Percentiles rank a stretch among this genome's conserved stretches.
Conservation (phyloP, 2,113 vertebrate genomes). For the Vicugna pacos region DNA sequence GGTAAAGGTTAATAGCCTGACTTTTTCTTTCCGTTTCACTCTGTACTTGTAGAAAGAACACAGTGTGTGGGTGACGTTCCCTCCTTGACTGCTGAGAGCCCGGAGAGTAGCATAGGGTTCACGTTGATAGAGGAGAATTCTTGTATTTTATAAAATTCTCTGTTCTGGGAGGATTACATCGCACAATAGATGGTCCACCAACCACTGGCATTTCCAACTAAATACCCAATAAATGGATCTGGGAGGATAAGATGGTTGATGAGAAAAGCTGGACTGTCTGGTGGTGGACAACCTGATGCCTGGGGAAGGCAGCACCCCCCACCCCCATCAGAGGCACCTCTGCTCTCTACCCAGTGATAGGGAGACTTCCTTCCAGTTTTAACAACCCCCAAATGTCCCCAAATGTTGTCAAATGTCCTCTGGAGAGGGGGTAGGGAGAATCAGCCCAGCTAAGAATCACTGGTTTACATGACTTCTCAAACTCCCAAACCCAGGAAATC, state of each 20-base stretch:
- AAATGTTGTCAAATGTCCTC: background rate
- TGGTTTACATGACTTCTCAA: background rate
- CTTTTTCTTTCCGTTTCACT: slow-evolving; percentile 88
- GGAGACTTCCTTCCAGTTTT: no score
- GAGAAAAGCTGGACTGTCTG: slow-evolving; percentile 96
- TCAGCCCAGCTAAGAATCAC: background rate
- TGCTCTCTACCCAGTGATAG: slow-evolving; percentile 68
- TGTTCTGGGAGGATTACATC: slow-evolving; percentile 94
- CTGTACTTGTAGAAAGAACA: slow-evolving; percentile 96
- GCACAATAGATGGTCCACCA: slow-evolving; percentile 92
- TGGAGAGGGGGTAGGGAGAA: background rate
- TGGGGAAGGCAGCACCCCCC: slow-evolving; percentile 97
- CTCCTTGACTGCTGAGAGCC: slow-evolving; percentile 92
- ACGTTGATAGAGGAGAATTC: slow-evolving; percentile 94
- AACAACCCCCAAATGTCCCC: no score
- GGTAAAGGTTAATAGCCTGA: background rate
- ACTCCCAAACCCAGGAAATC: background rate
- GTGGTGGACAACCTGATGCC: slow-evolving; percentile 94
- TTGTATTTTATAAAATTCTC: slow-evolving; percentile 70
- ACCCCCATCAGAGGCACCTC: slow-evolving; percentile 91
- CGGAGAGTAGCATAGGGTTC: slow-evolving; percentile 91
- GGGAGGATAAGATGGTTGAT: slow-evolving; percentile 88
- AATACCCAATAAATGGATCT: slow-evolving; percentile 84
- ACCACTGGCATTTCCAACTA: slow-evolving; percentile 93
- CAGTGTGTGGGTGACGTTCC: slow-evolving; percentile 95